A percentile compares a stretch with the other conserved stretches of the same genome.
These are phyloP conservation scores for Aix galericulata DNA, from an alignment of 2,113 vertebrate genomes.

Conservation along the genomic window DNA sequence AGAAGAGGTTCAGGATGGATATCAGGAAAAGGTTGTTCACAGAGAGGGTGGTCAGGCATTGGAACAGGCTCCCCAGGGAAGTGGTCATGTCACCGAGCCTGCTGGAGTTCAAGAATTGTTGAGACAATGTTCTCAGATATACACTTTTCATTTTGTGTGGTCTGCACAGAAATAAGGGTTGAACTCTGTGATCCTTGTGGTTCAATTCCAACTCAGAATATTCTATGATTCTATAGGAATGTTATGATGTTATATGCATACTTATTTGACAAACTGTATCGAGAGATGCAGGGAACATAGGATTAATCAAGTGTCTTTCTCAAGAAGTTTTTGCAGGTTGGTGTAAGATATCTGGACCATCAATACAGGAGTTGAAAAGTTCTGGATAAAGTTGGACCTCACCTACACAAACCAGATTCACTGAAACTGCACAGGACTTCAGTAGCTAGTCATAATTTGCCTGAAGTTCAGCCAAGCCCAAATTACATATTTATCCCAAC, in stretches of 20 bases:
- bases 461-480: background rate
- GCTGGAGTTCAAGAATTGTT: too few species aligned
- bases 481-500: background rate
- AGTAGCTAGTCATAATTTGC: background rate
- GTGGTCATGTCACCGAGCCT: too few species aligned
- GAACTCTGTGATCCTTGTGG: too few species aligned
- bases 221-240: background rate
- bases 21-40: too few species aligned
- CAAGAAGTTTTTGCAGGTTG: background rate
- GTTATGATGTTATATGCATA: background rate
- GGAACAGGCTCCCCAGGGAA: too few species aligned
- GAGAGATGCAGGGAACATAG: background rate
- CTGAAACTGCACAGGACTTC: background rate
- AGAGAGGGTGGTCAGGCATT: too few species aligned
- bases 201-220: too few species aligned
- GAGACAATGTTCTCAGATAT: too few species aligned
- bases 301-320: background rate
- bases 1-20: too few species aligned
- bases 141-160: too few species aligned
- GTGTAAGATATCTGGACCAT: background rate
- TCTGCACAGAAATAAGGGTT: too few species aligned
- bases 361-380: background rate
- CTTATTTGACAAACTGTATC: background rate
- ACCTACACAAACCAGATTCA: background rate
- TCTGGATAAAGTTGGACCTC: background rate